Conservation (phyloP, 2,888 invertebrate species). For the Chaitophorus viminalis region DNA sequence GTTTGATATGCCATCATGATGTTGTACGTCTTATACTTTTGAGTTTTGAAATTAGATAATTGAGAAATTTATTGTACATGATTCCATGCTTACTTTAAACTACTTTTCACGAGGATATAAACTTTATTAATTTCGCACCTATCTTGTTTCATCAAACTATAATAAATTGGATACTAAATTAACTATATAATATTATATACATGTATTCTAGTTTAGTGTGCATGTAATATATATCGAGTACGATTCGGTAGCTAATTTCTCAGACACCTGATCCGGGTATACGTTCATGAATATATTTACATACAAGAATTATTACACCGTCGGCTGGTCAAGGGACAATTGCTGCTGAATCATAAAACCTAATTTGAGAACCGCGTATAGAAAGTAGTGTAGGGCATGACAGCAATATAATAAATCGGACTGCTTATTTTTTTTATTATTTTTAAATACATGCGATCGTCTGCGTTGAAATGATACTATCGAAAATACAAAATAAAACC, state of each 20-base stretch:
- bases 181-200: background rate
- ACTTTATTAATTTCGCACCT: background rate
- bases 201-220: background rate
- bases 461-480: slow-evolving; percentile 13
- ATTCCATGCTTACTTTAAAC: background rate
- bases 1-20: background rate
- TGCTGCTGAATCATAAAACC: slow-evolving; percentile 31
- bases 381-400: slow-evolving; percentile 42
- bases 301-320: slow-evolving; percentile 8
- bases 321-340: slow-evolving; percentile 36
- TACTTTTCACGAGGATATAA: background rate
- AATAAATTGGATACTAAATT: background rate
- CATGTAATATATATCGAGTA: background rate
- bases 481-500: slow-evolving; percentile 16
- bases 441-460: slow-evolving; percentile 6
- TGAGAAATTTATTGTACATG: background rate
- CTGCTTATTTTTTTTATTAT: slow-evolving; percentile 9
- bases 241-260: slow-evolving; percentile 35
- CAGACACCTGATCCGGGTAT: slow-evolving; percentile 14
- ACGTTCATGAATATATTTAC: slow-evolving; percentile 1
- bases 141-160: background rate
- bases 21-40: background rate
- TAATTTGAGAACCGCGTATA: slow-evolving; percentile 33
- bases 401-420: slow-evolving; percentile 20
- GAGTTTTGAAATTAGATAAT: background rate